Evolutionary conservation across 2,888 invertebrate genomes (phyloP).

Genomic region (Leptopilina syphax): DNA sequence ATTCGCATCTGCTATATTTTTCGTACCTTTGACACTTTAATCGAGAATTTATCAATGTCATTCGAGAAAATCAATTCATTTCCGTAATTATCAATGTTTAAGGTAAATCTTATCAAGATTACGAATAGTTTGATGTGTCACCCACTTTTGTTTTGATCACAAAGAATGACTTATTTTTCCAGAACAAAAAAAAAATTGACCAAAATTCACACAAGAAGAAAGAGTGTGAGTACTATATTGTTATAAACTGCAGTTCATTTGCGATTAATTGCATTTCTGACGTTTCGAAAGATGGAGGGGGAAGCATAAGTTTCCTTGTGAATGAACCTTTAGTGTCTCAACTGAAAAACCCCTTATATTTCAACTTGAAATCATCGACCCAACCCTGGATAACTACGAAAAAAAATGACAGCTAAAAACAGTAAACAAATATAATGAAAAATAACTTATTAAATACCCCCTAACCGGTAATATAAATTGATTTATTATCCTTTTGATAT

Average conservation of each 20-base stretch:
- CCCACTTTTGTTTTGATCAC: conserved; percentile 25
- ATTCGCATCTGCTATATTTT: conserved; percentile 19
- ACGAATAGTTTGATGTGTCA: neutral
- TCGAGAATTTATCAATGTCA: conserved; percentile 3
- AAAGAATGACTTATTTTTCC: conserved; percentile 30
- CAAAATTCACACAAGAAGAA: conserved; percentile 26
- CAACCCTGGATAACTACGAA: too few species aligned
- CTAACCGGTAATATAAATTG: too few species aligned
- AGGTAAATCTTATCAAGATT: neutral
- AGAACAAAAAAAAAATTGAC: conserved; percentile 4
- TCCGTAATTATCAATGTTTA: neutral
- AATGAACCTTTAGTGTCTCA: too few species aligned
- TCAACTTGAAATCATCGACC: too few species aligned
- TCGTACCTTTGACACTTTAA: conserved; percentile 8
- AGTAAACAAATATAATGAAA: too few species aligned
- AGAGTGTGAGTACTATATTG: neutral
- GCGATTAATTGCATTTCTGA: too few species aligned
- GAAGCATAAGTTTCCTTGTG: too few species aligned
- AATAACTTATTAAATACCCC: too few species aligned
- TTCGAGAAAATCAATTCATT: conserved; percentile 1
- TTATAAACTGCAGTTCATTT: neutral
- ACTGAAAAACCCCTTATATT: too few species aligned
- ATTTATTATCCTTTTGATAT: too few species aligned
- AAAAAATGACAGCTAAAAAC: too few species aligned
- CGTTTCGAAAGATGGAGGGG: too few species aligned